Base-by-base conservation (phyloP, 2,113 vertebrate genomes). In the Ciconia maguari region DNA sequence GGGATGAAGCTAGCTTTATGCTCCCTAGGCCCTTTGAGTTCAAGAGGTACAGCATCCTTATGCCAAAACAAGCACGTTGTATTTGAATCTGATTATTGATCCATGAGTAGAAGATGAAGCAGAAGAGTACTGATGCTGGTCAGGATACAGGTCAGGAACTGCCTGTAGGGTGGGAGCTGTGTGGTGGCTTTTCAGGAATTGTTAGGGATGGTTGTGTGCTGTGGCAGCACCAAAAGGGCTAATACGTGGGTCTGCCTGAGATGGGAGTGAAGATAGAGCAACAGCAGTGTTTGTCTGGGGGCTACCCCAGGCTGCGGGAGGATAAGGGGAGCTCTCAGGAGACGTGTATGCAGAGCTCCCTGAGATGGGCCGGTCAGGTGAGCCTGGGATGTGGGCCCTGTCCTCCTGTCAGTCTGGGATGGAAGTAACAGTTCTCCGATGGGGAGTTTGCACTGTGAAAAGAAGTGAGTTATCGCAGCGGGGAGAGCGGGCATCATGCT, bases 241-340 rank as follows among this genome's bases (percentile, higher is more conserved):
- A 46, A 32, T 36, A 62, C 0, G 0, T 18, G 32, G 4, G 20
- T 46, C 22, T 69, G 9, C 19, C 34, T 54, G 30, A 87, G 44
- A 18, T 5, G 8, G 38, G 15, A 90, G 14, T 49, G 60, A 74
- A 30, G 34, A 69, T 25, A 74, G 36, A 68, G 60, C 48, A 64
- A 79, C 24, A 19, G n/a, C 15, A 74, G 26, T 14, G 21, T 24
- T 83, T 52, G 15, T 32, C 34, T 58, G 25, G 22, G 48, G 29
- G 25, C 25, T 64, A 30, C 17, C 16, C 29, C 19, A 22, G 29
- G 8, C 42, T 42, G 41, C 8, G 8, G 6, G 30, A 72, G 41
- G 20, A 57, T 44, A 57, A 74, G 25, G 10, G 34, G 11, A 64
- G 42, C 38, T 52, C 58, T 51, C 26, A 20, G n/a, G 16, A 81